Conservation (phyloP, 2,797 vertebrate species). For the Babyrousa celebensis region DNA sequence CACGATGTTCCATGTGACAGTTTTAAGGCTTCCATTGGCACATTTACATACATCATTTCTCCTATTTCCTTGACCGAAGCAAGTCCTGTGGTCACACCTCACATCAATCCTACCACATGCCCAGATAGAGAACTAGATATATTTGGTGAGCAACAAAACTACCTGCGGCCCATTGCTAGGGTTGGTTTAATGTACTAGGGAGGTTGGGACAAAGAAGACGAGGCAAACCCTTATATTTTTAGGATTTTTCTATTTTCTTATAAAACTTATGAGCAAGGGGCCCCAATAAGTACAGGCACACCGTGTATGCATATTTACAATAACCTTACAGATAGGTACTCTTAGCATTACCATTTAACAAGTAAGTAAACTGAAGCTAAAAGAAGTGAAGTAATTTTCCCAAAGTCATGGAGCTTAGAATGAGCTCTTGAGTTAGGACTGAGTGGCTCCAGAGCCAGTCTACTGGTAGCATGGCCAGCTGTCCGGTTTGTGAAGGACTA, state of each 20-base stretch:
- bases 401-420: background rate
- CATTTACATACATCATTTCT: background rate
- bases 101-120: background rate
- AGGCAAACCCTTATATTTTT: background rate
- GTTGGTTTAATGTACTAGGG: background rate
- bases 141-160: background rate
- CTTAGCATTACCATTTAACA: background rate
- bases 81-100: background rate
- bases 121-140: background rate
- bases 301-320: background rate
- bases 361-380: background rate
- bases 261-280: background rate
- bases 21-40: background rate
- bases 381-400: background rate
- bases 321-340: background rate
- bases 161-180: background rate
- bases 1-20: rapidly evolving
- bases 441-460: background rate
- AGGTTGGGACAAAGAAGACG: background rate
- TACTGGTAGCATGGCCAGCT: background rate
- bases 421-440: background rate
- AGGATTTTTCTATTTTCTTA: background rate
- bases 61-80: background rate
- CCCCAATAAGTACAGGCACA: background rate
- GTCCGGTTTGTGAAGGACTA: background rate